A percentile compares a stretch with the other conserved stretches of the same genome.
These are phyloP conservation scores for Cherax quadricarinatus DNA, from an alignment of 1,140 invertebrate genomes.

Conservation along the genomic window DNA sequence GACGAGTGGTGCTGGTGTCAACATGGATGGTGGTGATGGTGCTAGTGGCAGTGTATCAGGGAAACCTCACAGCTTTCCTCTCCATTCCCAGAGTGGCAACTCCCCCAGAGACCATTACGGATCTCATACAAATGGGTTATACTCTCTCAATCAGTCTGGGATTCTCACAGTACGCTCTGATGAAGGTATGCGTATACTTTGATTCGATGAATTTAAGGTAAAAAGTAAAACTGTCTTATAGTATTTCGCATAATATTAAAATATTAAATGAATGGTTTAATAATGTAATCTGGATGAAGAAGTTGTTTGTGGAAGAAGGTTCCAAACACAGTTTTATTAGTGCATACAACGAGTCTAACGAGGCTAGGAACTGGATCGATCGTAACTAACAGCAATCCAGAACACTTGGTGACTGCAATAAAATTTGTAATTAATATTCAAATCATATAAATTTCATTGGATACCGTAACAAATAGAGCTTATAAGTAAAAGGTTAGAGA, in stretches of 20 bases:
- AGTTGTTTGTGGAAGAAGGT: too few relatives aligned
- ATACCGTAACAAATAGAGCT: too few relatives aligned
- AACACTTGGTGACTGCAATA: too few relatives aligned
- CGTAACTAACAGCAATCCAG: too few relatives aligned
- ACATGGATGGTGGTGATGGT: conserved; percentile 31
- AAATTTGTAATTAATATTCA: too few relatives aligned
- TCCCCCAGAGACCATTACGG: conserved; percentile 18
- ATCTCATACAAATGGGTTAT: conserved; percentile 14
- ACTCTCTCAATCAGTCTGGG: conserved; percentile 28
- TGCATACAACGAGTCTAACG: too few relatives aligned
- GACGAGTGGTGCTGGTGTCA: not conserved
- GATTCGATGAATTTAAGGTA: not conserved
- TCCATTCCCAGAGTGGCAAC: conserved; percentile 18
- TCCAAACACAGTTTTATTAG: too few relatives aligned
- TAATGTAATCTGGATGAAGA: too few relatives aligned
- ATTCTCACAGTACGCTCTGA: conserved; percentile 22
- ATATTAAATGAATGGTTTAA: not conserved
- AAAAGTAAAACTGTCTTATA: not conserved
- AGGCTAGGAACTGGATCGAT: too few relatives aligned
- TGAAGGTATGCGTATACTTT: conserved; percentile 6
- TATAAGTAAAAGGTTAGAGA: too few relatives aligned
- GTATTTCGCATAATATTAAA: not conserved
- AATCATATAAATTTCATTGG: too few relatives aligned
- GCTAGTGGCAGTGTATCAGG: conserved; percentile 29
- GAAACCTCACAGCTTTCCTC: conserved; percentile 38